Evolutionary conservation across 2,888 invertebrate species (phyloP).

Genomic region (Allolobophora icterica): DNA sequence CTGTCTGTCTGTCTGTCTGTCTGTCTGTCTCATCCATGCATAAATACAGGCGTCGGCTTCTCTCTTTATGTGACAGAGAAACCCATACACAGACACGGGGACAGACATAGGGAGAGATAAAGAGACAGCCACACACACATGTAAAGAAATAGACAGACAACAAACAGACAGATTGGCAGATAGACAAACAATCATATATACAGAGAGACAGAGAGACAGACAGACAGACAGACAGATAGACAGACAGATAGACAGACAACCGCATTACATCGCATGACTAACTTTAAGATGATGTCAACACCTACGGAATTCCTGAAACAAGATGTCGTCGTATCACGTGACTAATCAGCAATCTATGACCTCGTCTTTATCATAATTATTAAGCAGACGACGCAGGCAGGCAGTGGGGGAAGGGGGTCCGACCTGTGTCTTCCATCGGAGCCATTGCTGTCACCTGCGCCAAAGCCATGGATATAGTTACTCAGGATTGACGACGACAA

Average conservation of each 20-base stretch:
- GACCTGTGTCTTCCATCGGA: background rate
- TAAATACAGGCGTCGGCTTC: too few relatives aligned
- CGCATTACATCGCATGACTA: background rate
- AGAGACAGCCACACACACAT: background rate
- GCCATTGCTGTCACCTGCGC: background rate
- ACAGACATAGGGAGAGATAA: too few relatives aligned
- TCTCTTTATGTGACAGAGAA: too few relatives aligned
- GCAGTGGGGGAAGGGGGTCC: background rate
- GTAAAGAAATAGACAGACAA: too few relatives aligned
- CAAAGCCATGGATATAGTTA: background rate
- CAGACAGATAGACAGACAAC: too few relatives aligned
- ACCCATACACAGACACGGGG: too few relatives aligned
- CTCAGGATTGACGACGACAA: background rate
- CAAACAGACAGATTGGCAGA: background rate
- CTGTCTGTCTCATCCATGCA: too few relatives aligned
- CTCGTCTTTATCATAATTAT: conserved; percentile 14
- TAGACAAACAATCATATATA: background rate
- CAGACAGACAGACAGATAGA: too few relatives aligned
- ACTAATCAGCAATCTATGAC: background rate
- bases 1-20: too few relatives aligned
- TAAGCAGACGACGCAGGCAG: background rate
- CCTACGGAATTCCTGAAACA: background rate
- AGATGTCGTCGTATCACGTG: background rate
- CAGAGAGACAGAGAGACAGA: too few relatives aligned
- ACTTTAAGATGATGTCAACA: background rate